Conservation (phyloP, 1,140 invertebrate genomes). For the Belonocnema kinseyi region DNA sequence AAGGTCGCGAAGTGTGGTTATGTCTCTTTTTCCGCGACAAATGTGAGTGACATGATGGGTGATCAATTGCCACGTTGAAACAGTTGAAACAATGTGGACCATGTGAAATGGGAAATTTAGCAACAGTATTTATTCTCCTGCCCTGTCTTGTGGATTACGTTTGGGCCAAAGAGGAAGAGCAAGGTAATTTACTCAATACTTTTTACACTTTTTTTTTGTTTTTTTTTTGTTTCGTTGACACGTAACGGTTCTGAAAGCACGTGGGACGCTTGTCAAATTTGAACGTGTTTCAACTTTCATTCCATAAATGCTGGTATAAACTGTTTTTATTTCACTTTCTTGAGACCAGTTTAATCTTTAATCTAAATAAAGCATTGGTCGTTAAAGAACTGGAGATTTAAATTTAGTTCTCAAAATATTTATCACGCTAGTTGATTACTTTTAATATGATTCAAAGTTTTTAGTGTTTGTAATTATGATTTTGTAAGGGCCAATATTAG, state of each 20-base stretch:
- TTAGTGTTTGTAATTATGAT: no score
- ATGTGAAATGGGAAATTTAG: slow-evolving; percentile 69
- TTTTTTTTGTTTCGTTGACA: not conserved
- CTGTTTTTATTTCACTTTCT: slow-evolving; percentile 17
- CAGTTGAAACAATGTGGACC: slow-evolving; percentile 67
- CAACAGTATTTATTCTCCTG: slow-evolving; percentile 63
- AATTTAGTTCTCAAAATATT: no score
- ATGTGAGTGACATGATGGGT: slow-evolving; percentile 44
- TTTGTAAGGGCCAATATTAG: no score
- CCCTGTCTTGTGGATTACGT: slow-evolving; percentile 69
- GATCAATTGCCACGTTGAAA: slow-evolving; percentile 48
- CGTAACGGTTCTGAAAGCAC: slow-evolving; percentile 29
- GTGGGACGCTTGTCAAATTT: not conserved
- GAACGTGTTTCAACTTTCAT: no score
- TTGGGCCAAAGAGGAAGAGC: slow-evolving; percentile 58
- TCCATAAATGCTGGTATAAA: slow-evolving; percentile 28
- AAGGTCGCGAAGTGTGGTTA: slow-evolving; percentile 45
- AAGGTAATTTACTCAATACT: slow-evolving; percentile 54
- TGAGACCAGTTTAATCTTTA: no score
- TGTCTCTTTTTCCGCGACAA: slow-evolving; percentile 39
- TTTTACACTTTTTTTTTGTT: not conserved
- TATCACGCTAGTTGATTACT: no score
- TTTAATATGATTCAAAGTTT: no score
- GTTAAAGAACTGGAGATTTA: no score
- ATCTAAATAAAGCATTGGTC: no score